Evolutionary conservation across 2,113 vertebrate species (phyloP).

Genomic region (Rhombomys opimus): DNA sequence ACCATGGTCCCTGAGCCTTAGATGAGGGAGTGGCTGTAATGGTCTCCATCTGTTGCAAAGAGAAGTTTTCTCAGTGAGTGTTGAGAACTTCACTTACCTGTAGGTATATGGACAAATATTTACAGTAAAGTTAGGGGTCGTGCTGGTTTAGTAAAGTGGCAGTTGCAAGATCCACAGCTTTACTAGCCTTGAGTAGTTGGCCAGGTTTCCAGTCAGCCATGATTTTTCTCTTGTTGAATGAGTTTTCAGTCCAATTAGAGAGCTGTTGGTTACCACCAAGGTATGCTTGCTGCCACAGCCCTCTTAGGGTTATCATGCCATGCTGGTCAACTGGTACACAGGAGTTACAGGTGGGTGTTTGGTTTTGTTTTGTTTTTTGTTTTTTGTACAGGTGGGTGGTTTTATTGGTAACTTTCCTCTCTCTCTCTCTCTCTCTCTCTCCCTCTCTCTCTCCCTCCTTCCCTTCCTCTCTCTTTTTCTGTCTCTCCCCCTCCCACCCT

Average conservation of each 20-base stretch:
- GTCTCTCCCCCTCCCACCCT: background rate
- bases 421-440: background rate
- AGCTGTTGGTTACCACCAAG: background rate
- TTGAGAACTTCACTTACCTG: too few species aligned
- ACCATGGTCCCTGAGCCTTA: too few species aligned
- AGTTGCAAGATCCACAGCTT: background rate
- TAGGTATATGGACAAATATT: background rate
- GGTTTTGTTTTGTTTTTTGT: too few species aligned
- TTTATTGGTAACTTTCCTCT: background rate
- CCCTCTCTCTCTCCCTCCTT: background rate
- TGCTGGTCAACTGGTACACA: background rate
- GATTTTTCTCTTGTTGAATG: background rate
- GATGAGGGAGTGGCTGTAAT: too few species aligned
- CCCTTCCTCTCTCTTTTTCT: background rate
- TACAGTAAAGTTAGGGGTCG: background rate
- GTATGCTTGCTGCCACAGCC: background rate
- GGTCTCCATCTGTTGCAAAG: too few species aligned
- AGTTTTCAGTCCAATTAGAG: background rate
- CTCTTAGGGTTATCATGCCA: background rate
- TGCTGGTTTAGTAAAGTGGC: background rate
- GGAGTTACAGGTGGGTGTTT: background rate
- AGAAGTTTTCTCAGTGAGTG: too few species aligned
- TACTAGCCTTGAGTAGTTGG: background rate
- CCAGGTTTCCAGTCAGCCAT: background rate
- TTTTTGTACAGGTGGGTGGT: background rate